Conservation (phyloP, 1,140 invertebrate genomes). For the Magallana angulata region DNA sequence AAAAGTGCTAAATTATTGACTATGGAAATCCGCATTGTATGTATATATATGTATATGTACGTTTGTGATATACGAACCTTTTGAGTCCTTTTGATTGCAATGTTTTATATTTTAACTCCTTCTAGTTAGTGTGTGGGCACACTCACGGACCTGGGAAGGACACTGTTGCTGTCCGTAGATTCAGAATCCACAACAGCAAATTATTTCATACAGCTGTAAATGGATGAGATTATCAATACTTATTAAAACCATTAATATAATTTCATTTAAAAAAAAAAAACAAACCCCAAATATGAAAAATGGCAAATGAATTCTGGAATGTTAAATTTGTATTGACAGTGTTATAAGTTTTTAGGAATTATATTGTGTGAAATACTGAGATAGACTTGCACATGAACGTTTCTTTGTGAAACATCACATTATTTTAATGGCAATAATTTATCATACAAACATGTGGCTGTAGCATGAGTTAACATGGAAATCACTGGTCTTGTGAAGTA, state of each 20-base stretch:
- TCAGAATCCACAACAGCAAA: no score
- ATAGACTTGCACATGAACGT: no score
- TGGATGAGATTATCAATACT: no score
- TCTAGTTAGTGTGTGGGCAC: background rate
- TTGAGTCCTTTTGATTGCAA: background rate
- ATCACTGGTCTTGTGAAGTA: background rate
- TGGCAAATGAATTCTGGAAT: no score
- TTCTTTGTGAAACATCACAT: background rate
- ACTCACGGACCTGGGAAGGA: background rate
- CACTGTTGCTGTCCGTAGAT: background rate
- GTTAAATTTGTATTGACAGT: no score
- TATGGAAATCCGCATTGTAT: slow-evolving; percentile 26
- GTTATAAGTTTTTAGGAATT: no score
- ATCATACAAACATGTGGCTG: background rate
- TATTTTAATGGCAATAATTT: slow-evolving; percentile 35
- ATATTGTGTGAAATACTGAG: no score
- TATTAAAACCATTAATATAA: no score
- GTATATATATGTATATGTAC: slow-evolving; percentile 28
- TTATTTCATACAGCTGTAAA: no score
- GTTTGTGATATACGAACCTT: slow-evolving; percentile 6
- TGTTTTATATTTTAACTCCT: background rate
- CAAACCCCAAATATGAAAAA: no score
- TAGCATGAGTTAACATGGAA: background rate
- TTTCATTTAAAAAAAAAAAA: no score
- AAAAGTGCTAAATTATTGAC: slow-evolving; percentile 17